Conservation (phyloP, 2,888 invertebrate genomes). For the Epinotia bilunana region DNA sequence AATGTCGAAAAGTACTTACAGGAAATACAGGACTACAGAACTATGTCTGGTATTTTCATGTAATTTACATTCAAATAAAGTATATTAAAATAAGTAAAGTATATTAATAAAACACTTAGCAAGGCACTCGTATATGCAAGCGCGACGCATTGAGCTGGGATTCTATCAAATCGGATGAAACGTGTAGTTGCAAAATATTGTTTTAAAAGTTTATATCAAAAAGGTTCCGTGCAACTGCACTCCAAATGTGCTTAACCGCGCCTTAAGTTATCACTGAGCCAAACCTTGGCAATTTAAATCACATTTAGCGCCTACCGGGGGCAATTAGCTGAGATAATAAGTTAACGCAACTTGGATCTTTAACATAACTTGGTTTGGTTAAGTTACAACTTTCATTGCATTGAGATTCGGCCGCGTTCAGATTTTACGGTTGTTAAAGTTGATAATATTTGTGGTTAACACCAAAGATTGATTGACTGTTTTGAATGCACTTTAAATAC, state of each 20-base stretch:
- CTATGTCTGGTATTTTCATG: too few species aligned
- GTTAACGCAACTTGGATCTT: slow-evolving; percentile 40
- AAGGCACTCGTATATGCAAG: too few species aligned
- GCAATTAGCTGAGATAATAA: slow-evolving; percentile 42
- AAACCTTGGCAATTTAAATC: slow-evolving; percentile 41
- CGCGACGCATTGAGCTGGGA: too few species aligned
- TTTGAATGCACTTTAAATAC: too few species aligned
- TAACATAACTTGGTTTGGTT: slow-evolving; percentile 26
- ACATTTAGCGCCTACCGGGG: slow-evolving; percentile 43
- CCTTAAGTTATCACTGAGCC: slow-evolving; percentile 39
- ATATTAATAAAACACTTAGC: too few species aligned
- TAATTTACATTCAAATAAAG: too few species aligned
- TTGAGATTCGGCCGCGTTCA: slow-evolving; percentile 11
- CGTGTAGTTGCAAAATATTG: neutral
- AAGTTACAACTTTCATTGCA: slow-evolving; percentile 25
- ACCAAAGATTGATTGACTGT: neutral
- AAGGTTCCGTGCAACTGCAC: slow-evolving; percentile 32
- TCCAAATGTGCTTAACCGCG: slow-evolving; percentile 26
- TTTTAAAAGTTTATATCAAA: neutral
- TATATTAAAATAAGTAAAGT: too few species aligned
- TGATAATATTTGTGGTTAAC: neutral
- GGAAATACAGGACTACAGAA: too few species aligned
- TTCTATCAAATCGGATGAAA: neutral
- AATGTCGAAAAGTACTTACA: too few species aligned
- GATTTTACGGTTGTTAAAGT: slow-evolving; percentile 1